phyloP scores from a whole-genome alignment of 2,888 invertebrate genomes.

The Mythimna ferrago region DNA sequence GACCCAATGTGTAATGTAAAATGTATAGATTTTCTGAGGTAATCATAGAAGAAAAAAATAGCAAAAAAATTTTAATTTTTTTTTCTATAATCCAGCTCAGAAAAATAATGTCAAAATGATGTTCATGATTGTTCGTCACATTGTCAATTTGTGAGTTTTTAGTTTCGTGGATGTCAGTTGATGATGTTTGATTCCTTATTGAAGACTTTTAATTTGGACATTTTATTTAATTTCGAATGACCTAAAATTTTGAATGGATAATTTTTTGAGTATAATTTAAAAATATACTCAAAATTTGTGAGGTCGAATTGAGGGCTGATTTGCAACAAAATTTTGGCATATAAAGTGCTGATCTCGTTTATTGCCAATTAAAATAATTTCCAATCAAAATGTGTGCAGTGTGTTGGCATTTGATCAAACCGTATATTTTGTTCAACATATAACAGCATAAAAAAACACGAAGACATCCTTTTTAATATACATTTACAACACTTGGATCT shows the following conservation, averaged over 20 bases:
- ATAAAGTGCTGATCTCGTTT: slow-evolving; percentile 35
- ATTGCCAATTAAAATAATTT: slow-evolving; percentile 71
- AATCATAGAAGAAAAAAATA: background rate
- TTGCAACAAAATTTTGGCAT: slow-evolving; percentile 48
- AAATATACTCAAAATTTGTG: slow-evolving; percentile 21
- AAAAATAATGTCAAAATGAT: slow-evolving; percentile 35
- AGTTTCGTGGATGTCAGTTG: slow-evolving; percentile 41
- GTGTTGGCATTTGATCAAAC: slow-evolving; percentile 84
- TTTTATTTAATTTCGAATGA: slow-evolving; percentile 2
- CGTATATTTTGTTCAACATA: slow-evolving; percentile 68
- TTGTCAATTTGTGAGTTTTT: slow-evolving; percentile 30
- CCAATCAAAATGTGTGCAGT: slow-evolving; percentile 84
- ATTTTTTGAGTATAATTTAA: background rate
- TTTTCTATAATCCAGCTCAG: slow-evolving; percentile 21
- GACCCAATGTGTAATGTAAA: slow-evolving; percentile 86
- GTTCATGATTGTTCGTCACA: slow-evolving; percentile 39
- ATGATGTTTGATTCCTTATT: slow-evolving; percentile 25
- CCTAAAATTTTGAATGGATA: background rate
- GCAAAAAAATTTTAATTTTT: background rate
- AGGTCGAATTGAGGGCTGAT: slow-evolving; percentile 40
- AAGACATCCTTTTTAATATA: slow-evolving; percentile 76
- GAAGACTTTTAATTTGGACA: slow-evolving; percentile 10
- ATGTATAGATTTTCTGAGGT: slow-evolving; percentile 66
- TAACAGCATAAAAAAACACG: slow-evolving; percentile 58
- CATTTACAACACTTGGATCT: slow-evolving; percentile 88